phyloP scores from a whole-genome alignment of 92 coral and sea anemone genomes.

The Anthopleura xanthogrammica region DNA sequence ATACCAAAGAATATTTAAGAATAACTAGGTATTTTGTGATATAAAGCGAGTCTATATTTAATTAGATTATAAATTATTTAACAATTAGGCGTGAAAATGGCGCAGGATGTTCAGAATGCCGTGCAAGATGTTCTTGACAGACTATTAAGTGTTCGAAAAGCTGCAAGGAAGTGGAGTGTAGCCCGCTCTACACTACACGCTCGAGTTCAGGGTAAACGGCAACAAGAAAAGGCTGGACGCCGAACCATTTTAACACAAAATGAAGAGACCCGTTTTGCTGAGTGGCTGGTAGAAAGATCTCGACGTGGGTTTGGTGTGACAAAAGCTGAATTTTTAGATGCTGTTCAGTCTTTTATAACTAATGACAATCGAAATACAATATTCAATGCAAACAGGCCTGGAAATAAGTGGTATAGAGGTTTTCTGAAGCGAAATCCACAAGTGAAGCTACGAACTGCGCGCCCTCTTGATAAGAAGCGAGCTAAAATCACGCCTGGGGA shows the following conservation, averaged over 20 bases:
- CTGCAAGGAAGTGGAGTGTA: slow-evolving; percentile 33
- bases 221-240: slow-evolving; percentile 3
- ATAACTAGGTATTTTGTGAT: no score
- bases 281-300: slow-evolving; percentile 44
- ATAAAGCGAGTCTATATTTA: background rate
- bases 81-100: no score
- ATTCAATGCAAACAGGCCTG: slow-evolving; percentile 41
- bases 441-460: slow-evolving; percentile 26
- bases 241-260: slow-evolving; percentile 14
- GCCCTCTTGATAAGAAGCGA: slow-evolving; percentile 39
- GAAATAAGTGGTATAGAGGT: slow-evolving; percentile 45
- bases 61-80: background rate
- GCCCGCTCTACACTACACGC: slow-evolving; percentile 28
- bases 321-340: slow-evolving; percentile 39
- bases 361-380: slow-evolving; percentile 20
- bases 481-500: slow-evolving; percentile 40
- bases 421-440: slow-evolving; percentile 43
- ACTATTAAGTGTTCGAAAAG: slow-evolving; percentile 20
- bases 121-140: no score
- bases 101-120: no score
- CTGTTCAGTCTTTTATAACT: slow-evolving; percentile 34
- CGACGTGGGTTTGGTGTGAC: slow-evolving; percentile 43
- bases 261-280: slow-evolving; percentile 37
- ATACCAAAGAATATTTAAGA: no score
- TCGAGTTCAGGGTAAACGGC: background rate